Conservation (phyloP, 2,797 vertebrate genomes). For the Pipistrellus kuhlii region DNA sequence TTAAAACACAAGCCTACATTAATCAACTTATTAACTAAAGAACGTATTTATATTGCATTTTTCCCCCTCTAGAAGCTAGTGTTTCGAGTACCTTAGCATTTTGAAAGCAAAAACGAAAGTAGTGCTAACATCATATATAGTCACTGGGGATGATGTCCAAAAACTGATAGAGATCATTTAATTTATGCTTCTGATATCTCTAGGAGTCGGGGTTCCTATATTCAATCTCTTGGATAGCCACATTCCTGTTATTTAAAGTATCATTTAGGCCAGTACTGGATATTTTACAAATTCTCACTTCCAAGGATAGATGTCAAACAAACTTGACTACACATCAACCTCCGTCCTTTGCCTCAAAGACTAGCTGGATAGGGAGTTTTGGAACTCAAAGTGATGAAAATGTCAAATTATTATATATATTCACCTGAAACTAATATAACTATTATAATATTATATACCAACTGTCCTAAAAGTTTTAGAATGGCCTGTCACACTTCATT, state of each 20-base stretch:
- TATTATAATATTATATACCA: background rate
- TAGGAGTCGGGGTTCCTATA: background rate
- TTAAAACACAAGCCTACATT: constrained; percentile 9
- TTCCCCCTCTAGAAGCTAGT: background rate
- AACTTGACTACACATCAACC: background rate
- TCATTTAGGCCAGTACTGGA: background rate
- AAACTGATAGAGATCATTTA: background rate
- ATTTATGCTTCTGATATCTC: background rate
- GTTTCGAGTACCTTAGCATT: constrained; percentile 44
- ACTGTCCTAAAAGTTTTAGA: background rate
- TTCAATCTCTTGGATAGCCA: background rate
- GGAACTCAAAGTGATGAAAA: background rate
- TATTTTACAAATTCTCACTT: background rate
- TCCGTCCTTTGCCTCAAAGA: background rate
- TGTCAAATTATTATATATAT: background rate
- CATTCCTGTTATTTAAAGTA: constrained; percentile 25
- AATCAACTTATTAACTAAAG: constrained; percentile 40
- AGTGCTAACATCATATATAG: background rate
- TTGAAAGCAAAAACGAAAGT: constrained; percentile 39
- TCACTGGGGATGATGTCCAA: background rate
- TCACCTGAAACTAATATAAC: background rate
- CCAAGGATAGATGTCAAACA: background rate
- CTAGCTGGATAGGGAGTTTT: background rate
- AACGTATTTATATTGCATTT: constrained; percentile 21
- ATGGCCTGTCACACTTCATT: background rate